These are phyloP conservation scores for Rhinichthys klamathensis DNA, from an alignment of 2,113 vertebrate species.

Conservation along the genomic window DNA sequence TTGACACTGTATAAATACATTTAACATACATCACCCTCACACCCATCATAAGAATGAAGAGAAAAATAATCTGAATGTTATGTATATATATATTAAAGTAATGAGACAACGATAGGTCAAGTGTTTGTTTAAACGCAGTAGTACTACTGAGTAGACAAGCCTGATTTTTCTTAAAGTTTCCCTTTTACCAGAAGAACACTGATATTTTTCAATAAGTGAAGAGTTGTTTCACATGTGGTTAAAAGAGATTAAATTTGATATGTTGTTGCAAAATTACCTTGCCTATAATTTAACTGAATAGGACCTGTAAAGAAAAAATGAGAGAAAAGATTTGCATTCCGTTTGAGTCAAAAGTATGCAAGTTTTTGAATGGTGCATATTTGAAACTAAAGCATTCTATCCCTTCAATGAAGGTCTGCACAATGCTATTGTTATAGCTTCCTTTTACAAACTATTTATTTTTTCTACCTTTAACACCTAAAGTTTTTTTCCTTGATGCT, in stretches of 20 bases:
- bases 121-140: not conserved
- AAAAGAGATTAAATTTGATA: not conserved
- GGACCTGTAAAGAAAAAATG: not conserved
- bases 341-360: slow-evolving; percentile 51
- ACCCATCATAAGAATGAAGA: not conserved
- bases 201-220: slow-evolving; percentile 28
- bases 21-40: not conserved
- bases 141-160: slow-evolving; percentile 14
- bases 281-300: not conserved
- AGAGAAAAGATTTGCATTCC: slow-evolving; percentile 54
- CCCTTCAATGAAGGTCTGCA: slow-evolving; percentile 85
- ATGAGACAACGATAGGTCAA: not conserved
- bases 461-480: slow-evolving; percentile 60
- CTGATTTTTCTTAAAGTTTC: not conserved
- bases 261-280: not conserved
- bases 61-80: slow-evolving; percentile 1
- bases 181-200: slow-evolving; percentile 4
- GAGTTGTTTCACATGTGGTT: not conserved
- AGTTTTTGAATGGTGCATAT: slow-evolving; percentile 56
- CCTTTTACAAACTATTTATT: slow-evolving; percentile 74
- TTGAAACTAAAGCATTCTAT: slow-evolving; percentile 61
- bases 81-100: not conserved
- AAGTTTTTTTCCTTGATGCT: slow-evolving; percentile 58
- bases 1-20: slow-evolving; percentile 20
- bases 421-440: slow-evolving; percentile 76